These are phyloP conservation scores for Geococcyx californianus DNA, from an alignment of 2,113 vertebrate genomes.

Conservation along the genomic window DNA sequence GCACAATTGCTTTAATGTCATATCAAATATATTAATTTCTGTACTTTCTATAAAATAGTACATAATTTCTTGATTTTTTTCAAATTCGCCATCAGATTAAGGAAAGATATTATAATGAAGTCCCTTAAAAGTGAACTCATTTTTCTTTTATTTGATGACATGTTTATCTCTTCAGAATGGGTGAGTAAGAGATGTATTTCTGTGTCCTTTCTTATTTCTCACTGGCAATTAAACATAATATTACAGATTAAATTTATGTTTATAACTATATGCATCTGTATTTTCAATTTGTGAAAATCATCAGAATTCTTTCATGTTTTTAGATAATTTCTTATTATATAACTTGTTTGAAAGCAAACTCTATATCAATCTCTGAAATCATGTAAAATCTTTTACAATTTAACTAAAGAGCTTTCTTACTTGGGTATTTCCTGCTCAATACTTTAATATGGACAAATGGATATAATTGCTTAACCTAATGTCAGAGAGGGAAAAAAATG, in stretches of 20 bases:
- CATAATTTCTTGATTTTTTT: background rate
- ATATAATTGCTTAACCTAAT: conserved; percentile 1
- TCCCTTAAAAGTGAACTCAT: background rate
- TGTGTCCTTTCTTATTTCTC: background rate
- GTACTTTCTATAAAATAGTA: background rate
- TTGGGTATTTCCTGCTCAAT: background rate
- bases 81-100: background rate
- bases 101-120: background rate
- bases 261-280: background rate
- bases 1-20: background rate
- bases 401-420: background rate
- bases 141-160: background rate
- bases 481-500: background rate
- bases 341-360: background rate
- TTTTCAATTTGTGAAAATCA: background rate
- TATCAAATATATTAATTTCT: background rate
- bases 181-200: background rate
- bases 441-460: background rate
- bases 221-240: background rate
- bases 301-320: background rate
- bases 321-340: background rate
- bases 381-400: background rate
- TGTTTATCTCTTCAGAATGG: background rate
- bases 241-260: background rate
- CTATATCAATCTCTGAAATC: background rate